Base-by-base conservation (phyloP, 2,113 vertebrate species). In the Oncorhynchus gorbuscha region DNA sequence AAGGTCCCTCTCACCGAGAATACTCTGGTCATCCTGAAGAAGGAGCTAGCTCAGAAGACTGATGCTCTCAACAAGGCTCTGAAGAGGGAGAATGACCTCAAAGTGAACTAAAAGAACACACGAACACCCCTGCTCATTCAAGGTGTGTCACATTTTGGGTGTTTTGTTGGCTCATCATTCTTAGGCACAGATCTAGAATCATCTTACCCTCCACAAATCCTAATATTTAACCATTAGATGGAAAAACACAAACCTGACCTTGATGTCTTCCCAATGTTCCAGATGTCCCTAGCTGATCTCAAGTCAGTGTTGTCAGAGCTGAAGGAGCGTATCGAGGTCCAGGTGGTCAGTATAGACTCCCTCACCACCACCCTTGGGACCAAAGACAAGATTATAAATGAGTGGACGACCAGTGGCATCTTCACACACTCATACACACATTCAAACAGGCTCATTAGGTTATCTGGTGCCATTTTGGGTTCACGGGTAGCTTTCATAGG, bases 301-400 rank as follows among this genome's bases (percentile, higher is more conserved):
- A 90, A 88, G 83, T 89, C 90, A 1, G 18, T 79, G 24, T 69
- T 94, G 3, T 83, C 86, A 55, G 91, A 93, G 72, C 83, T 93
- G 32, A 85, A 94, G 69, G 87, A 78, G 9, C 89, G 72, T 28
- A 80, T 49, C 28, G 88, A 91, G 80, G 87, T 90, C 35, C 92
- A 93, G 62, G 79, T 79, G 8, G 89, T 84, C 65, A 92, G 90
- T 69, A 84, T 91, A 1, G 91, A 94, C 62, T 90, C 90, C 20
- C 91, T 94, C 24, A 87, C 88, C 39, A 79, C 90, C 71, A 92
- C 90, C 11, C 79, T 94, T 69, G 86, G 88, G 71, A 91, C 91
- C 72, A 94, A 95, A 69, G 93, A 94, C 77, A 90, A 93, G 76
- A 93, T 93, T 48, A 94, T 95, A 78, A 70, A 16, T 72, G 85